These are phyloP conservation scores for Callionymus lyra DNA, from an alignment of 2,113 vertebrate genomes.

Conservation along the genomic window DNA sequence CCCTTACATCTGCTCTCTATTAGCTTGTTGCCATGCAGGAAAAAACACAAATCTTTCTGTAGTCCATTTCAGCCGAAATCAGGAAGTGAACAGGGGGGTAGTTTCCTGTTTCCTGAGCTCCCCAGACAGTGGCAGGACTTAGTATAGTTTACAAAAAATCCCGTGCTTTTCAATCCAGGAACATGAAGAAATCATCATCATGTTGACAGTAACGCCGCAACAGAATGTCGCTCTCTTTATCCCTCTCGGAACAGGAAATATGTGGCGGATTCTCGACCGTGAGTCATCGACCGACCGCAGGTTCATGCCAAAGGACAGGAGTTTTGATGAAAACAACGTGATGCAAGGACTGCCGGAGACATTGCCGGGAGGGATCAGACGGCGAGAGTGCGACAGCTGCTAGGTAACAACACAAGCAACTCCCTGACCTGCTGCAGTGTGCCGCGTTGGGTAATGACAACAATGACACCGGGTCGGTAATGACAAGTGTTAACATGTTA, in stretches of 20 bases:
- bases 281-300: conserved; percentile 31
- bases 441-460: conserved; percentile 5
- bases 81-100: conserved; percentile 63
- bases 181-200: conserved; percentile 44
- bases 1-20: conserved; percentile 65
- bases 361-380: conserved; percentile 27
- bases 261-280: conserved; percentile 28
- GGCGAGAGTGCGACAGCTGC: conserved; percentile 26
- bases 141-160: conserved; percentile 67
- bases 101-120: conserved; percentile 77
- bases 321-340: conserved; percentile 49
- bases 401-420: conserved; percentile 20
- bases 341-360: conserved; percentile 40
- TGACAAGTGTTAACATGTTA: conserved; percentile 5
- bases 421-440: too few relatives aligned
- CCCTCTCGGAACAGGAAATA: conserved; percentile 16
- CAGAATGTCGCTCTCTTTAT: conserved; percentile 1
- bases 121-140: conserved; percentile 51
- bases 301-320: conserved; percentile 32
- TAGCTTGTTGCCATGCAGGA: conserved; percentile 64
- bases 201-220: conserved; percentile 25
- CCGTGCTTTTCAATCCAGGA: conserved; percentile 46
- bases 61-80: conserved; percentile 70
- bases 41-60: conserved; percentile 65
- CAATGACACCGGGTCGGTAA: conserved; percentile 1